Percentiles rank a stretch among this genome's conserved stretches.
Conservation (phyloP, 2,888 invertebrate genomes). For the Chymomyza procnemis region DNA sequence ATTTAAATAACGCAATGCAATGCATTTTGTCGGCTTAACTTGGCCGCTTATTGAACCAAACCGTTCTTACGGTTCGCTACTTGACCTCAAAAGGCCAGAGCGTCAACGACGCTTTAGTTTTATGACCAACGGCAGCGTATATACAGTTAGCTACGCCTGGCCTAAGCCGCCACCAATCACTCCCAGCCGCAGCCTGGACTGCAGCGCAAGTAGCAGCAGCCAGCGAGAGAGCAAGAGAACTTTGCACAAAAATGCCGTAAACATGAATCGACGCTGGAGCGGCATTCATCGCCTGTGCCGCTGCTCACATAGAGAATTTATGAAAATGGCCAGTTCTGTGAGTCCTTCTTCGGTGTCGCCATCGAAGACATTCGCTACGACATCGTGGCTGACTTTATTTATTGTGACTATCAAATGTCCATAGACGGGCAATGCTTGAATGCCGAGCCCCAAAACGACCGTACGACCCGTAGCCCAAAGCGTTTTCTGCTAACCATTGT, state of each 20-base stretch:
- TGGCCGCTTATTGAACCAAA: not conserved
- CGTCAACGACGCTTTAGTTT: constrained; percentile 5
- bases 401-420: constrained; percentile 30
- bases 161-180: not conserved
- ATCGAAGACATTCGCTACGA: not conserved
- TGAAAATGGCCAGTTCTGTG: constrained; percentile 56
- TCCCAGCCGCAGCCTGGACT: constrained; percentile 15
- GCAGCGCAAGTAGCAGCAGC: not conserved
- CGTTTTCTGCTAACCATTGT: not conserved
- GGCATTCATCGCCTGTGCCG: constrained; percentile 14
- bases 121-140: constrained; percentile 1
- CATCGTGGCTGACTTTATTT: constrained; percentile 57
- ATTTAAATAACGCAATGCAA: constrained; percentile 3
- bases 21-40: not conserved
- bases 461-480: not conserved
- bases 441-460: not conserved
- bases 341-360: constrained; percentile 49
- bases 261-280: constrained; percentile 34
- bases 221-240: constrained; percentile 24
- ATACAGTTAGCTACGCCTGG: constrained; percentile 33
- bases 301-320: constrained; percentile 46
- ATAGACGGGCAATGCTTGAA: constrained; percentile 38
- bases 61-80: constrained; percentile 39
- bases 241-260: constrained; percentile 69
- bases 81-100: constrained; percentile 46